Evolutionary conservation across 2,888 invertebrate species (phyloP).

Genomic region (Synanthedon vespiformis): DNA sequence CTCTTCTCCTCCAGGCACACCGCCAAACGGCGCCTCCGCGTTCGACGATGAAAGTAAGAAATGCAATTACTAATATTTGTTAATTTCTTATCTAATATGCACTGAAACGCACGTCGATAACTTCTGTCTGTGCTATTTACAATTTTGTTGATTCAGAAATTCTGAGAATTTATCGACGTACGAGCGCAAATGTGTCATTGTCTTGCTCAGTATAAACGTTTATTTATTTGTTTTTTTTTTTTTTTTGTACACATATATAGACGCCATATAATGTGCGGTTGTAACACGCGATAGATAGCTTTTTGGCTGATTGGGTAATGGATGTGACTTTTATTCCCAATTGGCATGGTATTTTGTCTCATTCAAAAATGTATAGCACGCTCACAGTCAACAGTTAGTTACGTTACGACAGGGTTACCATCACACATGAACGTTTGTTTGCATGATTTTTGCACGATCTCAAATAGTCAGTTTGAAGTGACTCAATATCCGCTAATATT

Average conservation of each 20-base stretch:
- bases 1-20: constrained; percentile 74
- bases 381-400: constrained; percentile 17
- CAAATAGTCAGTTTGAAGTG: background rate
- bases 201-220: constrained; percentile 10
- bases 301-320: constrained; percentile 45
- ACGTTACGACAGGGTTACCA: background rate
- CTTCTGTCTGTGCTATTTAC: background rate
- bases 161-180: constrained; percentile 20
- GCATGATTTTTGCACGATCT: constrained; percentile 16
- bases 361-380: constrained; percentile 21
- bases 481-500: constrained; percentile 1
- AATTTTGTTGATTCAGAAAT: background rate
- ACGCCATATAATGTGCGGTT: constrained; percentile 20
- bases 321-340: constrained; percentile 37
- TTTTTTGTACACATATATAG: constrained; percentile 15
- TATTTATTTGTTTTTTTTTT: background rate
- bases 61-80: constrained; percentile 1
- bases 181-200: constrained; percentile 16
- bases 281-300: constrained; percentile 32
- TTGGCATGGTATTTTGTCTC: constrained; percentile 33
- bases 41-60: constrained; percentile 46
- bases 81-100: constrained; percentile 8
- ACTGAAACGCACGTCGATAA: background rate
- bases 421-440: constrained; percentile 11
- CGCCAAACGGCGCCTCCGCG: constrained; percentile 18